Evolutionary conservation across 2,888 invertebrate genomes (phyloP), one percentile per base, ranked within the genome.

Genomic region (Cotesia congregata): DNA sequence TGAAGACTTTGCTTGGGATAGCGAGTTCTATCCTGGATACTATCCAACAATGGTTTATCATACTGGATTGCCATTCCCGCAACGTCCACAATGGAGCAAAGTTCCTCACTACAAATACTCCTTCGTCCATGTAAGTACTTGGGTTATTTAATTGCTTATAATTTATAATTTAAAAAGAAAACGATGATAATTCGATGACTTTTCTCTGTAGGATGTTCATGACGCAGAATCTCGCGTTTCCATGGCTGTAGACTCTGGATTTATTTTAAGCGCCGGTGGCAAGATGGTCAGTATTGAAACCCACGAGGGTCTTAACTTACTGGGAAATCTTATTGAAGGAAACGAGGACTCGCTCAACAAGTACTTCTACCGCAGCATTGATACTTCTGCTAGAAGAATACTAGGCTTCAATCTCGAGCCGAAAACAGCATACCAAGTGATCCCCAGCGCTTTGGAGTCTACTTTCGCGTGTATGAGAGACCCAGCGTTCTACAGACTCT

Each of bases 401-500:
- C 85, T 90, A n/a, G 88, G 89, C n/a, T 86, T 85, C 72, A 83
- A 86, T 4, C 80, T 84, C 9, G 86, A 89, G 41, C 85, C 88
- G 2, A 78, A 83, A 20, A 82, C 85, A 74, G 85, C 86, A 76
- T 82, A 86, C 78, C 84, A 91, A 75, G 85, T 91, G 1, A 86
- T 90, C 0, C 93, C 93, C 6, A 92, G 93, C 64, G 91, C 90
- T 0, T 86, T 94, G 80, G 92, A 94, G 82, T 91, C 93, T 83
- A 92, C 91, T 83, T 92, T 93, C 84, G 93, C 94, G 0, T 91
- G 92, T 38, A 85, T 93, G 64, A 92, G 94, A 74, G 94, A 94
- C 83, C 94, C 94, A 0, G 92, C 92, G 6, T 93, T 93, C 90
- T 94, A 92, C 89, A 91, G 92, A 88, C 90, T 94, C 75, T 92